Evolutionary conservation across 2,797 vertebrate genomes (phyloP), one percentile per base, ranked within the genome.

Genomic region (Nyctalus aviator): DNA sequence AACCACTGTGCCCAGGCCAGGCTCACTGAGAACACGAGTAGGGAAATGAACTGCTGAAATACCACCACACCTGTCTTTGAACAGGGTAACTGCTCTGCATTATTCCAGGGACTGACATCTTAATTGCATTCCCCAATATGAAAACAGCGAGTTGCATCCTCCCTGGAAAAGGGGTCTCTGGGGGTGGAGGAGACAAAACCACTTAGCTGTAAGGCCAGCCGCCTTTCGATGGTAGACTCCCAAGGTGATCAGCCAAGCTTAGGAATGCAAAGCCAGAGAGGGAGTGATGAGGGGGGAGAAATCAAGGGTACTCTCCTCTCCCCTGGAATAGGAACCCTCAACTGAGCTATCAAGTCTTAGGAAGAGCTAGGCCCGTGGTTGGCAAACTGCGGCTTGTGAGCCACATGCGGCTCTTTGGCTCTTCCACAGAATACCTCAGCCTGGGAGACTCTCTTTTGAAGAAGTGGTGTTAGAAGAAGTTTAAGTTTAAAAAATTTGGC

Each of bases 281-380:
- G 20, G 10, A 30, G 8, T 3, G 17, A 14, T 1, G 0, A 23
- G 25, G 14, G 8, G 12, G n/a, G 20, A 84, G 53, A 82, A 62
- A 62, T 2, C 18, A 27, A 88, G 32, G 32, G 73, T 50, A 66
- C 15, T 37, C 21, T 46, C 44, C 3, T 3, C 18, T 27, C 7
- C 44, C 30, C 27, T 18, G 44, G n/a, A 53, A 92, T 0, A 83
- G 32, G 53, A 91, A 84, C 59, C 32, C 57, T 59, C 64, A 78
- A 85, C 92, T 83, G 76, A 57, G 48, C 83, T 48, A 91, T 94
- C 72, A 88, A 79, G 59, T 79, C 48, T 76, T 50, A n/a, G 77
- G 73, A 90, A 75, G 57, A 76, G 37, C 17, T 0, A 27, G 25
- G 57, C 50, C 17, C 44, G 10, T 44, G 8, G 44, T 44, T 11